Evolutionary conservation across 2,113 vertebrate species (phyloP).

Genomic region (Orthonyx spaldingii): DNA sequence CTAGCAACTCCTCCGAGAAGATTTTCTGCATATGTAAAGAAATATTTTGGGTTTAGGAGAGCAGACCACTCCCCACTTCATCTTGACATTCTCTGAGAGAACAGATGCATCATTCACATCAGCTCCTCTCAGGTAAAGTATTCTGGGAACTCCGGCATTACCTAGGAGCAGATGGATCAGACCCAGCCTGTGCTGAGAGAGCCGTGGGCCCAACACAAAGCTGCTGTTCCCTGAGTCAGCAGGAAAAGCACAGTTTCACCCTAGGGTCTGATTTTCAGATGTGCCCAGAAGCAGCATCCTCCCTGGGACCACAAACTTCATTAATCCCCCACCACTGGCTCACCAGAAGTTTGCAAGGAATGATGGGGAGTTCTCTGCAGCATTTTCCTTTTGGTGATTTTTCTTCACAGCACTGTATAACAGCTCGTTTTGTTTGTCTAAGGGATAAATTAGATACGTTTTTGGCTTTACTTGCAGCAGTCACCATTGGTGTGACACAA

Average conservation of each 20-base stretch:
- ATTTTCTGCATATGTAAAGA: background rate
- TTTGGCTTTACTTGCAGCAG: background rate
- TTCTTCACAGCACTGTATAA: background rate
- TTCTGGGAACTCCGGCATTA: background rate
- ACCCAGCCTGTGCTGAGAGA: background rate
- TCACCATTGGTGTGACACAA: background rate
- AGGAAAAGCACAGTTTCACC: background rate
- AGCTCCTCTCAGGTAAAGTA: background rate
- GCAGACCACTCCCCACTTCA: background rate
- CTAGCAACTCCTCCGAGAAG: background rate
- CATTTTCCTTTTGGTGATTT: background rate
- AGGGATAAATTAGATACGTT: accelerated
- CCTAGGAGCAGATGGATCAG: background rate
- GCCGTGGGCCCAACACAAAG: background rate
- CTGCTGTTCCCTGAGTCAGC: background rate
- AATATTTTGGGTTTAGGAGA: background rate
- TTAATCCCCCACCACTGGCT: background rate
- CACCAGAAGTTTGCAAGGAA: background rate
- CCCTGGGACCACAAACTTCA: background rate
- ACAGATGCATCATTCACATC: background rate
- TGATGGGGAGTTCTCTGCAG: background rate
- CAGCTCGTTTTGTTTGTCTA: background rate
- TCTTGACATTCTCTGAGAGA: background rate
- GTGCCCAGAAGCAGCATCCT: background rate
- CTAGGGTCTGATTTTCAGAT: background rate